These are phyloP conservation scores for Hetaerina titia DNA, from an alignment of 2,888 invertebrate genomes.

Conservation along the genomic window DNA sequence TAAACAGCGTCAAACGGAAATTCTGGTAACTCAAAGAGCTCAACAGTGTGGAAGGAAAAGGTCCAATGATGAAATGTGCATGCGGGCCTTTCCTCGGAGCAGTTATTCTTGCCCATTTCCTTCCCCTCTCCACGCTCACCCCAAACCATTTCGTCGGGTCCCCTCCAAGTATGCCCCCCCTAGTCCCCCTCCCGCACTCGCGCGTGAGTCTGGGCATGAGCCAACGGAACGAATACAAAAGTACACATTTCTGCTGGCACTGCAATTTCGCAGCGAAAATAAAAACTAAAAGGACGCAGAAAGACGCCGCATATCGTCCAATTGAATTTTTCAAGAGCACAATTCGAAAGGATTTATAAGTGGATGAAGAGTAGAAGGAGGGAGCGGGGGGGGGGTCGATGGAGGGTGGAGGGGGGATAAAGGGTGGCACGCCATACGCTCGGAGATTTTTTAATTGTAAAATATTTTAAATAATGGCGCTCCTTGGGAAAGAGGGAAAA, in stretches of 20 bases:
- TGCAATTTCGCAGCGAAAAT: conserved; percentile 11
- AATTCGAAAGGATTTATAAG: conserved; percentile 30
- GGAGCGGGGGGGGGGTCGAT: not conserved
- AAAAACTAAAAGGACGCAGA: not conserved
- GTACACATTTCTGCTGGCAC: conserved; percentile 48
- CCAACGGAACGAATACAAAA: conserved; percentile 55
- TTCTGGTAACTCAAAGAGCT: conserved; percentile 40
- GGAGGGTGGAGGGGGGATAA: not conserved
- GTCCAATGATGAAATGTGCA: conserved; percentile 61
- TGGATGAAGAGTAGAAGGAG: not conserved
- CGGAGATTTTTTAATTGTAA: conserved; percentile 20
- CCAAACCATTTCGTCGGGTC: too few relatives aligned
- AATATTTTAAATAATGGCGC: not conserved
- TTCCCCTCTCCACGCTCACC: not conserved
- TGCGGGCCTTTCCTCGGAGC: conserved; percentile 26
- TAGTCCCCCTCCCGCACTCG: not conserved
- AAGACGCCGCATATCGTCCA: conserved; percentile 38
- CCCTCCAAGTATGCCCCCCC: not conserved
- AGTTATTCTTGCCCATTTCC: conserved; percentile 57
- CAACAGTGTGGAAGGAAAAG: conserved; percentile 57
- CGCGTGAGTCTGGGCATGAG: conserved; percentile 40
- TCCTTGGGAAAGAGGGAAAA: not conserved
- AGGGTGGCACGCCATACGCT: not conserved
- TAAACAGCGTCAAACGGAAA: conserved; percentile 60
- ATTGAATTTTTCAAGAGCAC: conserved; percentile 57